phyloP scores from a whole-genome alignment of 2,797 vertebrate genomes.

The Falco biarmicus region DNA sequence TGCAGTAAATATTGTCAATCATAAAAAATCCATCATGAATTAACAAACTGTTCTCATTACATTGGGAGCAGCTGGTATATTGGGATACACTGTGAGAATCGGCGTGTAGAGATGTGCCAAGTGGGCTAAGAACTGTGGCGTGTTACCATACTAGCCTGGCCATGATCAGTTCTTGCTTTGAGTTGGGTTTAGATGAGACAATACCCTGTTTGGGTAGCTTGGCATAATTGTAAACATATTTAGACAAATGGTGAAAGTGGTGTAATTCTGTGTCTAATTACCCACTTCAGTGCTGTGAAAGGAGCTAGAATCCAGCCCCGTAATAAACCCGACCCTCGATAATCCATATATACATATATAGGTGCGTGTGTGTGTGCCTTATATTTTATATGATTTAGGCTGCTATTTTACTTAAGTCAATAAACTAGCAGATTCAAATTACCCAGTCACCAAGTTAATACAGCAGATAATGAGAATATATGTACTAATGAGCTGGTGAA shows the following conservation, averaged over 20 bases:
- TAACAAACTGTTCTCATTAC: neutral
- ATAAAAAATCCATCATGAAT: neutral
- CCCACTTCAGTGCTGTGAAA: neutral
- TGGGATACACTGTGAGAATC: neutral
- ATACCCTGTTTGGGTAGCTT: fast-evolving
- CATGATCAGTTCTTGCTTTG: neutral
- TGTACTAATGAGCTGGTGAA: neutral
- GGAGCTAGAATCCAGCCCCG: neutral
- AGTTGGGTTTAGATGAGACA: neutral
- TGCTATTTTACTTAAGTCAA: neutral
- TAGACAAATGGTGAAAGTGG: neutral
- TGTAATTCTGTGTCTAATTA: neutral
- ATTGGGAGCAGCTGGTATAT: neutral
- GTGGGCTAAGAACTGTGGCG: neutral
- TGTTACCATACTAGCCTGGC: neutral
- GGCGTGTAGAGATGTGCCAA: neutral
- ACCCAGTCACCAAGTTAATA: neutral
- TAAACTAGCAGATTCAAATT: neutral
- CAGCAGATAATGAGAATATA: neutral
- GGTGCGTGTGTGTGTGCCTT: too few relatives aligned
- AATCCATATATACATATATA: neutral
- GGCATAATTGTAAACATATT: neutral
- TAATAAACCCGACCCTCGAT: neutral
- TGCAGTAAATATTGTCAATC: neutral
- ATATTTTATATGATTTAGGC: neutral